Conservation (phyloP, 2,113 vertebrate genomes). For the Rhabdomys dilectus region DNA sequence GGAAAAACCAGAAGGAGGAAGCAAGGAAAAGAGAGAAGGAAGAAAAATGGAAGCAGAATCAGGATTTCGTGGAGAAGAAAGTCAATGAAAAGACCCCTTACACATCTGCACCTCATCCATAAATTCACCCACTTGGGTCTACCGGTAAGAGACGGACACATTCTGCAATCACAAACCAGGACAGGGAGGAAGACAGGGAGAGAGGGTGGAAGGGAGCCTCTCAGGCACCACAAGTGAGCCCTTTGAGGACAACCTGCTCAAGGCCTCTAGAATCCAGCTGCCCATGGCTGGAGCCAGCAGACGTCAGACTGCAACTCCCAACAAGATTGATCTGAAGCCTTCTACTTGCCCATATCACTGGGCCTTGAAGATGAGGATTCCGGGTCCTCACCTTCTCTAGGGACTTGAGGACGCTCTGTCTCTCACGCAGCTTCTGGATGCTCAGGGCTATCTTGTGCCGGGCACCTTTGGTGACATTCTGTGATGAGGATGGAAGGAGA, state of each 20-base stretch:
- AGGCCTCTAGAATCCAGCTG: neutral
- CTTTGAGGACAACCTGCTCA: neutral
- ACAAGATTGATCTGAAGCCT: constrained; percentile 24
- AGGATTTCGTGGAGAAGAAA: neutral
- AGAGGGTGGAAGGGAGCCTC: neutral
- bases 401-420: constrained; percentile 94
- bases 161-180: constrained; percentile 36
- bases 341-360: neutral
- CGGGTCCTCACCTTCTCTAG: constrained; percentile 93
- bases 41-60: neutral
- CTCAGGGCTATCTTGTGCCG: constrained; percentile 97
- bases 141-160: neutral
- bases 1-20: neutral
- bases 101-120: neutral
- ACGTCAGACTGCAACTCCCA: neutral
- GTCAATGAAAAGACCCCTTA: neutral
- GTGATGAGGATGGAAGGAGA: constrained; percentile 12
- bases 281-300: neutral
- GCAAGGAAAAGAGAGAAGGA: neutral
- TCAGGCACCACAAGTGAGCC: neutral
- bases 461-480: constrained; percentile 98
- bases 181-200: neutral
- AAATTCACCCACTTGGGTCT: neutral
- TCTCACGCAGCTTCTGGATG: constrained; percentile 95
- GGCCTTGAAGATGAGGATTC: neutral